phyloP scores from a whole-genome alignment of 1,140 invertebrate species.

The Coelopa frigida region DNA sequence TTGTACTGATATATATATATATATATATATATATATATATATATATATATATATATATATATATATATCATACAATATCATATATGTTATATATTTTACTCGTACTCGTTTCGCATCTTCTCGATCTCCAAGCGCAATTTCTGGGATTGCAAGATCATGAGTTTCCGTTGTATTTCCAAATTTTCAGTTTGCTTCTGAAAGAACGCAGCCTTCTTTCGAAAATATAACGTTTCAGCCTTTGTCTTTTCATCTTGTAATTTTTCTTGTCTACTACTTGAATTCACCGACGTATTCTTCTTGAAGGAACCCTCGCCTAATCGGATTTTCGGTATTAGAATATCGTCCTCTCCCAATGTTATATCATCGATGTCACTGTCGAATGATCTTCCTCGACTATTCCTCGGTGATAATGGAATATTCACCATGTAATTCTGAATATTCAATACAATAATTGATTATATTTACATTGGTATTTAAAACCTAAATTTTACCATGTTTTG shows the following conservation, averaged over 20 bases:
- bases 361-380: no score
- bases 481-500: no score
- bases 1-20: background rate
- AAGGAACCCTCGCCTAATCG: conserved; percentile 5
- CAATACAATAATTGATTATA: no score
- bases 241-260: conserved; percentile 4
- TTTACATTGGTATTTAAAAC: no score
- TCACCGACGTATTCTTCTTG: background rate
- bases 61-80: background rate
- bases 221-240: conserved; percentile 3
- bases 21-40: background rate
- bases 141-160: conserved; percentile 8
- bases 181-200: conserved; percentile 6
- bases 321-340: no score
- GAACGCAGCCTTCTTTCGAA: conserved; percentile 6
- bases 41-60: background rate
- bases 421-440: no score
- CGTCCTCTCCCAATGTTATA: no score
- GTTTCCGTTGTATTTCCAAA: background rate
- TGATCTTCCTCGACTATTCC: no score
- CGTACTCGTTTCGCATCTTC: conserved; percentile 4
- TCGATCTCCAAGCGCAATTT: conserved; percentile 11
- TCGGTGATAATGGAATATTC: no score
- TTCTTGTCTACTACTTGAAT: background rate
- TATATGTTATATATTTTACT: conserved; percentile 1